Percentiles rank a stretch among this genome's conserved stretches.
phyloP scores from a whole-genome alignment of 2,888 invertebrate species.

The Dynastes grantii region DNA sequence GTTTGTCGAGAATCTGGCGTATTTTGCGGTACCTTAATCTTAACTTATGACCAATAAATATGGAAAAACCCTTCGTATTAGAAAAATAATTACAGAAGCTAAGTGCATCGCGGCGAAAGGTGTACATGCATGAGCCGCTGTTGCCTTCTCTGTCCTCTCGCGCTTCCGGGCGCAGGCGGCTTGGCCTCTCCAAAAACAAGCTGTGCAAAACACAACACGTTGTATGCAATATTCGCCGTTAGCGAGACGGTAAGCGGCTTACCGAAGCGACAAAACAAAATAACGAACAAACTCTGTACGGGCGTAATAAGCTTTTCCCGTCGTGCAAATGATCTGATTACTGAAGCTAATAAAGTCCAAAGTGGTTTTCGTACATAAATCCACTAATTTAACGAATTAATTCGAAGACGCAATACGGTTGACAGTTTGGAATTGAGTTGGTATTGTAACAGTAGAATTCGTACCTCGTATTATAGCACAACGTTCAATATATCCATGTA shows the following conservation, averaged over 20 bases:
- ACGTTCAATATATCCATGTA: too few relatives aligned
- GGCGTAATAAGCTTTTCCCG: constrained; percentile 42
- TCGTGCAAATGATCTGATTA: constrained; percentile 45
- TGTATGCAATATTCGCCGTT: constrained; percentile 13
- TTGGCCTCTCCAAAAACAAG: not conserved
- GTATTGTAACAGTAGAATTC: not conserved
- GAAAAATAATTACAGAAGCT: constrained; percentile 35
- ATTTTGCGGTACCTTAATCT: constrained; percentile 39
- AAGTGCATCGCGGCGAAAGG: constrained; percentile 4
- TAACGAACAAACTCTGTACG: constrained; percentile 30
- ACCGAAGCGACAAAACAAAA: constrained; percentile 26
- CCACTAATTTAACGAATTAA: constrained; percentile 27
- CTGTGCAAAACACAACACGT: constrained; percentile 24
- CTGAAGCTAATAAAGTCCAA: constrained; percentile 33
- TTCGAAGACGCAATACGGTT: constrained; percentile 23
- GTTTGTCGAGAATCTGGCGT: not conserved
- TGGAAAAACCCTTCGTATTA: constrained; percentile 34
- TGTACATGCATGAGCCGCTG: not conserved
- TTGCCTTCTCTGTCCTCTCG: not conserved
- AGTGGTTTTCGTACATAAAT: constrained; percentile 30
- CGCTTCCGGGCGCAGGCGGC: constrained; percentile 1
- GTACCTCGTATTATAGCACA: not conserved
- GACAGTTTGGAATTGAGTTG: not conserved
- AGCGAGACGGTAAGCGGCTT: constrained; percentile 42
- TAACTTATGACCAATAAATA: constrained; percentile 32